Evolutionary conservation across 2,888 invertebrate genomes (phyloP).

Genomic region (Hirtodrosophila confusa): DNA sequence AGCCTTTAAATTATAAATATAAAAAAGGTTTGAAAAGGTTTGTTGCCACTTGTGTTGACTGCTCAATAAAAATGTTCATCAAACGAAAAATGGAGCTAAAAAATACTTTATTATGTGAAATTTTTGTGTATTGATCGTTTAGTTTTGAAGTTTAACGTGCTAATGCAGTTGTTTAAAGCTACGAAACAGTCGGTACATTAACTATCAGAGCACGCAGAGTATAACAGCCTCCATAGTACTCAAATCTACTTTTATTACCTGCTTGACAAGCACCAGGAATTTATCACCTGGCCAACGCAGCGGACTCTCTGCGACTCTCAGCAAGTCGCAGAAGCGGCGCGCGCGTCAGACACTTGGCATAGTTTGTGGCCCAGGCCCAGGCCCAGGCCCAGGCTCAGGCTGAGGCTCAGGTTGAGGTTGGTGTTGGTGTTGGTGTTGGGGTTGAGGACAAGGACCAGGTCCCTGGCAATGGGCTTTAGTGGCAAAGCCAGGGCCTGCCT

Average conservation of each 20-base stretch:
- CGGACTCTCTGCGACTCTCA: conserved; percentile 22
- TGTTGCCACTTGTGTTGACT: too few species aligned
- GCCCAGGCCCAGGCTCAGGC: conserved; percentile 5
- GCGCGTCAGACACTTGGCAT: conserved; percentile 75
- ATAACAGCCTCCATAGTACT: conserved; percentile 42
- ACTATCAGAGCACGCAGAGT: conserved; percentile 23
- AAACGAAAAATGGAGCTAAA: too few species aligned
- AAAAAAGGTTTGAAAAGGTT: too few species aligned
- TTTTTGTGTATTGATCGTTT: too few species aligned
- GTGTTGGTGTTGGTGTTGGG: too few species aligned
- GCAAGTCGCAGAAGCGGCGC: conserved; percentile 37
- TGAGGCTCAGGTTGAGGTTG: conserved; percentile 1
- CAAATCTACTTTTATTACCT: conserved; percentile 59
- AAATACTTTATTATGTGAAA: too few species aligned
- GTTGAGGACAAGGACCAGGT: conserved; percentile 12
- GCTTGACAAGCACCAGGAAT: conserved; percentile 66
- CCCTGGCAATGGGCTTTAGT: conserved; percentile 14
- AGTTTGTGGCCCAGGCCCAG: conserved; percentile 61
- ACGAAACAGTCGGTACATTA: conserved; percentile 1
- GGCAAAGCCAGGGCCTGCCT: not conserved
- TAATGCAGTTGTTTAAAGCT: not conserved
- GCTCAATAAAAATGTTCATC: too few species aligned
- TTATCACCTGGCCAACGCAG: conserved; percentile 71
- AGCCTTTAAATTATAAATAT: too few species aligned
- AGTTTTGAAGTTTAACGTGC: not conserved